phyloP scores from a whole-genome alignment of 92 coral and sea anemone species.

The Epizoanthus stellaris region DNA sequence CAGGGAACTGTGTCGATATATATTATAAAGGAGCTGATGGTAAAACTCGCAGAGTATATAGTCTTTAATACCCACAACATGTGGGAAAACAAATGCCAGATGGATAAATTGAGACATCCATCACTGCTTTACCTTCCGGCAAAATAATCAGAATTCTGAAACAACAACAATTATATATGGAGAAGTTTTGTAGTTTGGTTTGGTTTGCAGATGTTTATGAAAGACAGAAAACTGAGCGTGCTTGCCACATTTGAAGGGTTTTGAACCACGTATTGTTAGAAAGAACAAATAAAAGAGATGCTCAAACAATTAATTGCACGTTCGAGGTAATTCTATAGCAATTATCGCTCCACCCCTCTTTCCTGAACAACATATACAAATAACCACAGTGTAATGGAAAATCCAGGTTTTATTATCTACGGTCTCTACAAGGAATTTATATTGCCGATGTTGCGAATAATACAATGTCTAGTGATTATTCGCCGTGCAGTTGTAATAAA shows the following conservation, averaged over 20 bases:
- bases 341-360: constrained; percentile 1
- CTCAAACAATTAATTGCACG: constrained; percentile 5
- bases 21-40: background rate
- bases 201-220: background rate
- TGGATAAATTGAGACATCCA: constrained; percentile 42
- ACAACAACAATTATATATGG: background rate
- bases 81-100: constrained; percentile 39
- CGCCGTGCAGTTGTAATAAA: too few relatives aligned
- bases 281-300: background rate
- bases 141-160: background rate
- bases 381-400: constrained; percentile 19
- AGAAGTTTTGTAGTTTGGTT: background rate
- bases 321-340: constrained; percentile 27
- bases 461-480: too few relatives aligned
- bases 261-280: background rate
- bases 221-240: background rate
- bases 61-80: constrained; percentile 24
- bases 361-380: background rate
- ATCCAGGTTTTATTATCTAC: background rate
- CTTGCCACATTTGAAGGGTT: background rate
- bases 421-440: background rate
- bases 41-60: background rate
- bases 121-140: constrained; percentile 33
- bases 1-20: too few relatives aligned
- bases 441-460: too few relatives aligned